These are phyloP conservation scores for Macrochelys suwanniensis DNA, from an alignment of 2,797 vertebrate genomes.

Conservation along the genomic window DNA sequence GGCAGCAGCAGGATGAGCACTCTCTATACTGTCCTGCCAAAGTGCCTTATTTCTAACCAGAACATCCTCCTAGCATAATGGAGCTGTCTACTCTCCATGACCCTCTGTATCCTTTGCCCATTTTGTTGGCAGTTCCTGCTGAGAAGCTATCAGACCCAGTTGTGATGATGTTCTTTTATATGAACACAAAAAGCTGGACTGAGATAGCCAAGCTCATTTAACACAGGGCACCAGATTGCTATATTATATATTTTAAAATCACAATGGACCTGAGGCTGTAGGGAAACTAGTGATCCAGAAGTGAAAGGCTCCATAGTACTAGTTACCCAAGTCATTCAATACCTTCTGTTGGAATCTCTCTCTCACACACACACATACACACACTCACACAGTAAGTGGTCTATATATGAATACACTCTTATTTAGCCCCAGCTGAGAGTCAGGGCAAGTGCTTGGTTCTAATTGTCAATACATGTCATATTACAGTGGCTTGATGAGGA, in stretches of 20 bases:
- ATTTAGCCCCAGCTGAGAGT: neutral
- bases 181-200: neutral
- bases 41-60: neutral
- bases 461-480: neutral
- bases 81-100: neutral
- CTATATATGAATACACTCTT: neutral
- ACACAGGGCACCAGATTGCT: accelerated
- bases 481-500: neutral
- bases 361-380: neutral
- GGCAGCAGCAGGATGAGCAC: accelerated
- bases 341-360: neutral
- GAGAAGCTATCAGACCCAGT: neutral
- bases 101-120: neutral
- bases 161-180: neutral
- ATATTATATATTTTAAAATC: neutral
- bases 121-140: neutral
- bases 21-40: neutral
- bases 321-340: neutral
- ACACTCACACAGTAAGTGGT: neutral
- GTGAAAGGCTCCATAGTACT: neutral
- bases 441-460: neutral
- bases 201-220: neutral
- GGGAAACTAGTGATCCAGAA: neutral
- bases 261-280: neutral
- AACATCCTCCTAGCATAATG: neutral